Evolutionary conservation across 2,113 vertebrate species (phyloP), one percentile per base, ranked within the genome.

Genomic region (Cavia aperea): DNA sequence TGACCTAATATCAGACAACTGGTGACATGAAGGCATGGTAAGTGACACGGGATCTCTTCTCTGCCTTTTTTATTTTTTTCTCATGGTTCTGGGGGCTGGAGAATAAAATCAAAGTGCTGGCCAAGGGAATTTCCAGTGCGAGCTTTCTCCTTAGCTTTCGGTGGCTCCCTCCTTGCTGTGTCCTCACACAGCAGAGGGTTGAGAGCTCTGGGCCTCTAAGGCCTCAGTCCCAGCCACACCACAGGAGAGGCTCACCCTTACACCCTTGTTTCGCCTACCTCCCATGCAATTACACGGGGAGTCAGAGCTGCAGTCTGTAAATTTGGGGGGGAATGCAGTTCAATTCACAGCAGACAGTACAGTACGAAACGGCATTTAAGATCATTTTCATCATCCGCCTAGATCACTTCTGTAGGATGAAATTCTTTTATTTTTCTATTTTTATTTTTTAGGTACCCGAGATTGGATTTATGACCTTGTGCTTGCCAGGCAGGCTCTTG

Each of bases 341-440:
- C 62, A 66, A 23, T 72, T 58, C 60, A 66, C 1, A 72, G 23
- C 36, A 83, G 29, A 86, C 36, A 68, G 14, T 60, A 70, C 81
- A 4, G 39, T 23, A 31, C 43, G 39, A 46, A 81, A 78, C 88
- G 90, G 19, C 56, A 92, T 83, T 95, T 93, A 94, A 79, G 49
- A 51, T 88, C 43, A 88, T 54, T 62, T 87, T 49, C 51, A 58
- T 73, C 68, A 91, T 88, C 58, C 81, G 46, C 33, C 63, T 82
- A 29, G 16, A 84, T 86, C 23, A 91, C 51, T 90, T 91, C 33
- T 36, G 87, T 83, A 86, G 83, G 16, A 81, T 79, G 33, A 91
- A 93, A 85, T 60, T 56, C 2, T 56, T 11, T 56, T 56, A 56
- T 18, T 56, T 56, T 56, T 56, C 14, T 56, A 56, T 56, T 56